phyloP scores from a whole-genome alignment of 2,888 invertebrate species.

The Pseudoips prasinana region DNA sequence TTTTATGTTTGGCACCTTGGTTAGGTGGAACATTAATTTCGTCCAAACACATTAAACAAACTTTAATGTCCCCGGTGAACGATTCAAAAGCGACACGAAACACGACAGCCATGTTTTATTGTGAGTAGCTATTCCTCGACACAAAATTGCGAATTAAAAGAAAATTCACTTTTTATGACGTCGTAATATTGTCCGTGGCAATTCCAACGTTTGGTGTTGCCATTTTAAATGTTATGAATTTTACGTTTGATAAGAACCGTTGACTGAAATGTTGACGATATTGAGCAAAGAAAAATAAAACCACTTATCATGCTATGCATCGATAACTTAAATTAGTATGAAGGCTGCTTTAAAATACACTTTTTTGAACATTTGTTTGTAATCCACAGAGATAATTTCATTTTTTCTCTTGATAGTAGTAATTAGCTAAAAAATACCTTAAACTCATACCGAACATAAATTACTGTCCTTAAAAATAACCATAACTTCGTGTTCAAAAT shows the following conservation, averaged over 20 bases:
- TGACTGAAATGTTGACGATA: too few species aligned
- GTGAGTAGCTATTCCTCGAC: slow-evolving; percentile 52
- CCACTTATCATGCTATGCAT: too few species aligned
- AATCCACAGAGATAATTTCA: too few species aligned
- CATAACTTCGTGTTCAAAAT: too few species aligned
- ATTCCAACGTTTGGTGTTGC: slow-evolving; percentile 50
- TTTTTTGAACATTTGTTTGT: too few species aligned
- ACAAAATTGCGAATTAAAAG: slow-evolving; percentile 63
- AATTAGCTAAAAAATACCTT: too few species aligned
- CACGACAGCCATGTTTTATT: slow-evolving; percentile 55
- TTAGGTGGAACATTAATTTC: slow-evolving; percentile 60
- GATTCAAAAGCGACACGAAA: slow-evolving; percentile 48
- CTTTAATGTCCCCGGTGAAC: slow-evolving; percentile 51
- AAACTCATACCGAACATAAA: too few species aligned
- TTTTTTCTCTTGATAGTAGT: too few species aligned
- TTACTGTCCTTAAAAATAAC: too few species aligned
- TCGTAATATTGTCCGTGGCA: slow-evolving; percentile 55
- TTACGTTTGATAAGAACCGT: slow-evolving; percentile 7
- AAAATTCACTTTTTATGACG: slow-evolving; percentile 57
- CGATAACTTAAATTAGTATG: too few species aligned
- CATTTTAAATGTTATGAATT: slow-evolving; percentile 47
- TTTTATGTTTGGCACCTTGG: slow-evolving; percentile 46
- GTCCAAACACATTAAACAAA: slow-evolving; percentile 55
- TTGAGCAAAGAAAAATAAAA: too few species aligned
- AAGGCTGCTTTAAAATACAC: too few species aligned